Evolutionary conservation across 2,888 invertebrate genomes (phyloP), one percentile per base, ranked within the genome.

Genomic region (Zele albiditarsus): DNA sequence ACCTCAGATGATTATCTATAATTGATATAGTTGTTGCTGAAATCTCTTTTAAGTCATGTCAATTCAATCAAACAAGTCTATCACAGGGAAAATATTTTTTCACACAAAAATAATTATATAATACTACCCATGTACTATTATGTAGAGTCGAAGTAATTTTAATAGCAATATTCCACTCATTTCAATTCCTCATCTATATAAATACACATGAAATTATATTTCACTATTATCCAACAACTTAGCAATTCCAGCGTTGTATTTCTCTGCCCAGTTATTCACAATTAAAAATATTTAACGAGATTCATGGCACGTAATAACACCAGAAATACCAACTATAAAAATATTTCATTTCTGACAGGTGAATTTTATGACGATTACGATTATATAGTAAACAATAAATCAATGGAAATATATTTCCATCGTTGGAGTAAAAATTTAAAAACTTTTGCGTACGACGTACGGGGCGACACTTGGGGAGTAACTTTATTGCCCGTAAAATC

Each of bases 391-490:
- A 0, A 27, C 28, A 78, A 75, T 73, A 77, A 78, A 78, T 53
- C 20, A 53, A 20, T 53, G 53, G 20, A 53, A 53, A 53, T 53
- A 53, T 53, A 81, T 83, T 84, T 81, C 71, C 78, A 68, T 69
- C 78, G 77, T 73, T 71, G 74, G 78, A 82, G 82, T 85, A 86
- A 86, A 58, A 58, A 23, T 23, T 83, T 83, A 82, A 83, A 84
- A 83, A 84, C 84, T 82, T 79, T 76, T 74, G 77, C 70, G 75
- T 27, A 12, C 57, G 25, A 23, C 57, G 8, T 25, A 14, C 46
- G 2, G 16, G 33, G 46, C n/a, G 46, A 46, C 46, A 46, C 46
- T 42, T 20, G 73, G 71, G 76, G 73, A 74, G 79, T 71, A 76
- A 76, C 78, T 83, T 83, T 84, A 84, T 72, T 74, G 81, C 67